phyloP scores from a whole-genome alignment of 2,888 invertebrate genomes.

The Oligia fasciuncula region DNA sequence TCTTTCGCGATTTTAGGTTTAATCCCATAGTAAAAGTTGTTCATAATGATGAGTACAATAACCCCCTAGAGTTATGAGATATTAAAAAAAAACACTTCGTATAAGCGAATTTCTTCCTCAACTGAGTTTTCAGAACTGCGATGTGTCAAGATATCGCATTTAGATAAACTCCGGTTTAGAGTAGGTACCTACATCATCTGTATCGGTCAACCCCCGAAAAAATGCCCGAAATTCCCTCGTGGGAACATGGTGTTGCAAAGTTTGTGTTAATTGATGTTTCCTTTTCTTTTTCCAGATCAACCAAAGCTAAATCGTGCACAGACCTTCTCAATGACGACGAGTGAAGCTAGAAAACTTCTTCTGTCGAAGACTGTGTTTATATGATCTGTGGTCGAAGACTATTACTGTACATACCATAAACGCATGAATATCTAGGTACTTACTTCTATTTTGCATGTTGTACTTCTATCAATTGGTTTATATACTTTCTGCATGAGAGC shows the following conservation, averaged over 20 bases:
- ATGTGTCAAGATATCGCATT: neutral
- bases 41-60: too few relatives aligned
- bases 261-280: conserved; percentile 3
- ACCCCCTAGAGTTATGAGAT: too few relatives aligned
- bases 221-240: neutral
- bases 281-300: conserved; percentile 88
- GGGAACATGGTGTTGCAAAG: neutral
- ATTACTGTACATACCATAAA: conserved; percentile 58
- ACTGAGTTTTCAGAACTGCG: neutral
- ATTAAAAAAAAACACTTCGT: too few relatives aligned
- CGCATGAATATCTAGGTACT: conserved; percentile 45
- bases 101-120: neutral
- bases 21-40: too few relatives aligned
- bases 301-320: conserved; percentile 93
- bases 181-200: neutral
- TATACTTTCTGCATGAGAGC: conserved; percentile 49
- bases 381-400: conserved; percentile 31
- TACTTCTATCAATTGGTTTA: conserved; percentile 33
- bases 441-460: conserved; percentile 45
- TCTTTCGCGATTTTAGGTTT: too few relatives aligned
- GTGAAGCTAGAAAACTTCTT: conserved; percentile 71
- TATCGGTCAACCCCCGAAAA: neutral
- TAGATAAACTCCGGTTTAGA: neutral
- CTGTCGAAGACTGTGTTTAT: conserved; percentile 33
- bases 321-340: conserved; percentile 92